Conservation (phyloP, 2,113 vertebrate species). For the Bufo gargarizans region DNA sequence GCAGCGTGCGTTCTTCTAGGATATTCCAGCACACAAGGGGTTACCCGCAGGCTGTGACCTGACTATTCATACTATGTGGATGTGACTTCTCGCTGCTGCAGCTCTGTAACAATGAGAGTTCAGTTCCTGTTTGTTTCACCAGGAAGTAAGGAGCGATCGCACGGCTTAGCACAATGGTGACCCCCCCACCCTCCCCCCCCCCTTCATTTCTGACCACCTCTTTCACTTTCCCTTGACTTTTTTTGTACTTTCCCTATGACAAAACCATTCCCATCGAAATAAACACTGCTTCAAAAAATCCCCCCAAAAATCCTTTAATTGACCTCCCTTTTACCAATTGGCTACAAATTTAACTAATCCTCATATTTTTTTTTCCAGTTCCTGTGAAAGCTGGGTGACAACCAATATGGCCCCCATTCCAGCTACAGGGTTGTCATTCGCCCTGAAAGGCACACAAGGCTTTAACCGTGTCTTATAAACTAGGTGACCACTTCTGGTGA, state of each 20-base stretch:
- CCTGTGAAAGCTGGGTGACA: neutral
- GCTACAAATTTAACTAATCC: too few species aligned
- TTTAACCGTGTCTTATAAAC: neutral
- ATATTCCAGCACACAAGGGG: neutral
- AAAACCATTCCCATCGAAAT: neutral
- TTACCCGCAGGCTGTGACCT: neutral
- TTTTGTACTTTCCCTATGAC: neutral
- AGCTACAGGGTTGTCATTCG: neutral
- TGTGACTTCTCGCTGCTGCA: conserved; percentile 2
- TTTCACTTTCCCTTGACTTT: neutral
- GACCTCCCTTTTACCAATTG: too few species aligned
- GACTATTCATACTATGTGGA: neutral
- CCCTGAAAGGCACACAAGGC: too few species aligned
- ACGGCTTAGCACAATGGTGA: neutral
- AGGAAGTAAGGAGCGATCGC: conserved; percentile 29
- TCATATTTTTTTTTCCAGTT: too few species aligned
- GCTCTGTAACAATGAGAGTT: conserved; percentile 14
- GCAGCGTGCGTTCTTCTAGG: too few species aligned
- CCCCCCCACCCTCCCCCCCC: neutral
- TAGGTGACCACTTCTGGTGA: neutral
- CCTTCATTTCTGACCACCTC: neutral
- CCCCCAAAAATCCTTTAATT: too few species aligned
- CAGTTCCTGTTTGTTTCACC: conserved; percentile 48
- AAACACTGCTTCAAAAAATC: too few species aligned
- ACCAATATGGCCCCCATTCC: neutral